phyloP scores from a whole-genome alignment of 2,113 vertebrate species.

The Vombatus ursinus region DNA sequence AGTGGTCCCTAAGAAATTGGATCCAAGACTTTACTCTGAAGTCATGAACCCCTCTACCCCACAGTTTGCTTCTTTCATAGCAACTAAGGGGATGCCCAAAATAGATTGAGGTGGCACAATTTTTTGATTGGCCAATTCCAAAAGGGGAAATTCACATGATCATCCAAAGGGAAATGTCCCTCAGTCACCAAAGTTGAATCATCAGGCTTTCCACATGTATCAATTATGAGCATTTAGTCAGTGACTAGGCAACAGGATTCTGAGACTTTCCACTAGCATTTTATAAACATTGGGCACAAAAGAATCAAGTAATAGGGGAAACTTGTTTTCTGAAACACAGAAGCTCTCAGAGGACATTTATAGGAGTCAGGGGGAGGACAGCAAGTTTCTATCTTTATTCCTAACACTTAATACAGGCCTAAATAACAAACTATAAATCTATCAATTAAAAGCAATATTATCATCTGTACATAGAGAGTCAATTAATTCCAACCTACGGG shows the following conservation, averaged over 20 bases:
- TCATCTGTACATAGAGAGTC: neutral
- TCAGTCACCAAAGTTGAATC: neutral
- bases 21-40: neutral
- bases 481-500: neutral
- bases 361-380: neutral
- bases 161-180: neutral
- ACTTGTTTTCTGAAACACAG: neutral
- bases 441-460: neutral
- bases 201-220: neutral
- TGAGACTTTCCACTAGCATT: neutral
- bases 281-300: neutral
- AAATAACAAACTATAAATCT: neutral
- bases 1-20: neutral
- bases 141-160: neutral
- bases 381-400: neutral
- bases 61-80: neutral
- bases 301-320: neutral
- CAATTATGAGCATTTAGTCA: neutral
- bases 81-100: neutral
- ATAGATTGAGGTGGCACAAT: neutral
- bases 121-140: neutral
- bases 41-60: neutral
- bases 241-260: neutral
- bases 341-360: neutral
- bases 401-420: neutral